phyloP scores from a whole-genome alignment of 2,888 invertebrate species.

The Urechis unicinctus region DNA sequence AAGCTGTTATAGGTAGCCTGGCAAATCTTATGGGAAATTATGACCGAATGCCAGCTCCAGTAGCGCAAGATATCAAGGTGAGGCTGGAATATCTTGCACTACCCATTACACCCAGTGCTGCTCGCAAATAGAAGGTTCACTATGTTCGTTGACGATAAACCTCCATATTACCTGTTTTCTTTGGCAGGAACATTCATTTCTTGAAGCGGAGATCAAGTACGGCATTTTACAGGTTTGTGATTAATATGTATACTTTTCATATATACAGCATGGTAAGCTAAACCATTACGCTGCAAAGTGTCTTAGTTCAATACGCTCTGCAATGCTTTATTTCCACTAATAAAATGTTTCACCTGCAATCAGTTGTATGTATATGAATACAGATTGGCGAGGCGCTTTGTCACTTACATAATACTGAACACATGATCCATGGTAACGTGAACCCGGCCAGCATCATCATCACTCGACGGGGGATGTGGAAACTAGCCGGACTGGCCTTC shows the following conservation, averaged over 20 bases:
- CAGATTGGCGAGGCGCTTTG: conserved; percentile 91
- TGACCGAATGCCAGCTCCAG: conserved; percentile 37
- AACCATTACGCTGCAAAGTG: background rate
- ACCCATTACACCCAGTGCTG: background rate
- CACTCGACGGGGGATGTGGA: conserved; percentile 91
- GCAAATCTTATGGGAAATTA: conserved; percentile 73
- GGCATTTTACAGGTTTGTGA: conserved; percentile 78
- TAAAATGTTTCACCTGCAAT: background rate
- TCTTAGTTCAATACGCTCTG: too few species aligned
- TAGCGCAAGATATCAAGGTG: conserved; percentile 42
- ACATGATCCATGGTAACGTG: conserved; percentile 87
- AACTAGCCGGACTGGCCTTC: conserved; percentile 89
- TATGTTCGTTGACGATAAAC: background rate
- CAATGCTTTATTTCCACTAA: background rate
- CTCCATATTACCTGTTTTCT: conserved; percentile 5
- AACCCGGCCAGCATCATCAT: conserved; percentile 80
- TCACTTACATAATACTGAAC: conserved; percentile 81
- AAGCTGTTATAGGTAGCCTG: conserved; percentile 80
- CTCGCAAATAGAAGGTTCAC: background rate
- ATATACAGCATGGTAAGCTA: background rate
- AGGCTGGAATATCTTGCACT: background rate
- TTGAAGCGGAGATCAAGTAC: conserved; percentile 88
- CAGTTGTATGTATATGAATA: too few species aligned
- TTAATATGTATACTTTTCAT: conserved; percentile 12
- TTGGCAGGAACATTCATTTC: conserved; percentile 74